phyloP scores from a whole-genome alignment of 2,113 vertebrate species.

The Zingel zingel region DNA sequence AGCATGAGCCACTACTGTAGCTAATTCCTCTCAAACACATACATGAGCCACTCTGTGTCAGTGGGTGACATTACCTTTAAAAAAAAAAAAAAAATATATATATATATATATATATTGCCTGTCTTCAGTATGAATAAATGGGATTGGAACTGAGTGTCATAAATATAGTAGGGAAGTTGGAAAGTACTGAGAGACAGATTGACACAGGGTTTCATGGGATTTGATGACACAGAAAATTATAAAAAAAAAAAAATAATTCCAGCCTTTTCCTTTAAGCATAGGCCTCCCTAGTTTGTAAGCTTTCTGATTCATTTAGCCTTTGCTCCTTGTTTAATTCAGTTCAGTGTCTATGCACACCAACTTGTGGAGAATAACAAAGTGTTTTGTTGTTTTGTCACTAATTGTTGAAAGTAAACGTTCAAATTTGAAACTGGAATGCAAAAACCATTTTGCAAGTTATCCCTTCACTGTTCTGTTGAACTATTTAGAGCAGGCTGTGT shows the following conservation, averaged over 20 bases:
- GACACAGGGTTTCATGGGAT: not conserved
- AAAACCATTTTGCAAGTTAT: not conserved
- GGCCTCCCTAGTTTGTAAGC: not conserved
- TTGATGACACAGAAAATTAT: not conserved
- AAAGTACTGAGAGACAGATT: not conserved
- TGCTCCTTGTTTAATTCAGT: not conserved
- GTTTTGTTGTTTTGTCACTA: not conserved
- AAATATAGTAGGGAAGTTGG: not conserved
- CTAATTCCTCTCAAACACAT: not conserved
- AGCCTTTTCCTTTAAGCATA: not conserved
- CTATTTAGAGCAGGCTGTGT: not conserved
- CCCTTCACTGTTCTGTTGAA: not conserved
- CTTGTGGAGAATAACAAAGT: not conserved
- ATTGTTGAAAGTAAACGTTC: not conserved
- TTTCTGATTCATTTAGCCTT: not conserved
- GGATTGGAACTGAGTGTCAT: not conserved
- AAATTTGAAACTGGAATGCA: not conserved
- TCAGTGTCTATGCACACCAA: not conserved
- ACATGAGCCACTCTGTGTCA: not conserved
- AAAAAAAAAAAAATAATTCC: not conserved
- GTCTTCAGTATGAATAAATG: not conserved
- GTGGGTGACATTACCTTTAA: no score
- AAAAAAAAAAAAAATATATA: no score
- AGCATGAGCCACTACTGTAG: not conserved
- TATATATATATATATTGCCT: no score